phyloP scores from a whole-genome alignment of 2,888 invertebrate species.

The Dascillus cervinus region DNA sequence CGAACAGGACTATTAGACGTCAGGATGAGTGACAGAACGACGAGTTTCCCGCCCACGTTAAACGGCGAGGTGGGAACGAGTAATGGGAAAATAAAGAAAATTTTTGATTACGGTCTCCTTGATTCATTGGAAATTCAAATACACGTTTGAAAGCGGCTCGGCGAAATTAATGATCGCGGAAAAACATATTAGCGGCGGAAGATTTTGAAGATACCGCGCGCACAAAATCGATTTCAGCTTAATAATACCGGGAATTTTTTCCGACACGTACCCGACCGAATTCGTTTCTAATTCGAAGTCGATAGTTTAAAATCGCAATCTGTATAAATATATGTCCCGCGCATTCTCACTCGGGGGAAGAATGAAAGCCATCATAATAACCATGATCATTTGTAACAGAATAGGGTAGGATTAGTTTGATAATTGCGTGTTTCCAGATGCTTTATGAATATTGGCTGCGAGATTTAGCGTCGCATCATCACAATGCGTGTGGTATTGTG shows the following conservation, averaged over 20 bases:
- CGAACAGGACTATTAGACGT: constrained; percentile 13
- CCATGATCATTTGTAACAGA: constrained; percentile 21
- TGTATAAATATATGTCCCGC: constrained; percentile 4
- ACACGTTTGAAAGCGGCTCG: too few species aligned
- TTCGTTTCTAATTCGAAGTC: too few species aligned
- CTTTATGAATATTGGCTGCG: constrained; percentile 23
- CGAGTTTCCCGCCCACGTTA: constrained; percentile 6
- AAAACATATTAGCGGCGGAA: too few species aligned
- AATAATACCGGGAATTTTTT: too few species aligned
- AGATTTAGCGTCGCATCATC: constrained; percentile 20
- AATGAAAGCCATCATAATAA: constrained; percentile 20
- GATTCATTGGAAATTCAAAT: too few species aligned
- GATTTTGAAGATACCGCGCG: too few species aligned
- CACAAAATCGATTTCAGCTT: too few species aligned
- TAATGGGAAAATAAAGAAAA: constrained; percentile 11
- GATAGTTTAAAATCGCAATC: too few species aligned
- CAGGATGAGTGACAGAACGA: constrained; percentile 13
- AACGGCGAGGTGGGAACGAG: constrained; percentile 10
- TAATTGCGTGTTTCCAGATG: constrained; percentile 23
- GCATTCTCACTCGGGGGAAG: constrained; percentile 6
- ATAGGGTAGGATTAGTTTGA: constrained; percentile 21
- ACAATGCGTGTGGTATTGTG: constrained; percentile 15
- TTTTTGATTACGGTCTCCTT: constrained; percentile 4
- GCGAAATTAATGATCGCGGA: too few species aligned
- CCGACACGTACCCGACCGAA: too few species aligned